phyloP scores from a whole-genome alignment of 2,797 vertebrate genomes.

The Dipus sagitta region DNA sequence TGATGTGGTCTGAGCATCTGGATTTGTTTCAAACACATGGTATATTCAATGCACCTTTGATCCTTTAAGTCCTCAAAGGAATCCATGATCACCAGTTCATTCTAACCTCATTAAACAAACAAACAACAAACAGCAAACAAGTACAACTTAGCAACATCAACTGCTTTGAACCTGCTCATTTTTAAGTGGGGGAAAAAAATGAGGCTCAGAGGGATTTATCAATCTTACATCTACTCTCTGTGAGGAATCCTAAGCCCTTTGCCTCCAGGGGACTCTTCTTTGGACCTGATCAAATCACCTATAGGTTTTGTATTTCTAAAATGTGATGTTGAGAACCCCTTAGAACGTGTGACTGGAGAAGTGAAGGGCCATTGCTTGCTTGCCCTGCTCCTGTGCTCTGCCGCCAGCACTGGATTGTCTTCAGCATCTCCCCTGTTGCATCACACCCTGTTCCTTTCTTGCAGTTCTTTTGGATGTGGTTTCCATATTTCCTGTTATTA shows the following conservation, averaged over 20 bases:
- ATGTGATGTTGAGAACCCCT: neutral
- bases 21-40: no score
- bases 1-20: neutral
- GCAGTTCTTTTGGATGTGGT: slow-evolving; percentile 55
- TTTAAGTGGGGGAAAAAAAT: neutral
- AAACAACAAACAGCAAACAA: neutral
- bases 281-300: neutral
- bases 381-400: neutral
- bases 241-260: neutral
- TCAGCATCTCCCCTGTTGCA: neutral
- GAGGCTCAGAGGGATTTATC: neutral
- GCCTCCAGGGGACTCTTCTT: neutral
- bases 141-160: neutral
- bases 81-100: neutral
- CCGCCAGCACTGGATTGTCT: neutral
- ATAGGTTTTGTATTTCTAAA: neutral
- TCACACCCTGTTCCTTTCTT: neutral
- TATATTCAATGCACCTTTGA: neutral
- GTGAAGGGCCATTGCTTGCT: rapidly evolving
- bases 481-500: slow-evolving; percentile 57
- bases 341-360: neutral
- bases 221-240: neutral
- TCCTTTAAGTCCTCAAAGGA: neutral
- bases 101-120: neutral
- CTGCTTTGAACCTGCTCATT: neutral